These are phyloP conservation scores for Emesis furor DNA, from an alignment of 2,888 invertebrate species.

Conservation along the genomic window DNA sequence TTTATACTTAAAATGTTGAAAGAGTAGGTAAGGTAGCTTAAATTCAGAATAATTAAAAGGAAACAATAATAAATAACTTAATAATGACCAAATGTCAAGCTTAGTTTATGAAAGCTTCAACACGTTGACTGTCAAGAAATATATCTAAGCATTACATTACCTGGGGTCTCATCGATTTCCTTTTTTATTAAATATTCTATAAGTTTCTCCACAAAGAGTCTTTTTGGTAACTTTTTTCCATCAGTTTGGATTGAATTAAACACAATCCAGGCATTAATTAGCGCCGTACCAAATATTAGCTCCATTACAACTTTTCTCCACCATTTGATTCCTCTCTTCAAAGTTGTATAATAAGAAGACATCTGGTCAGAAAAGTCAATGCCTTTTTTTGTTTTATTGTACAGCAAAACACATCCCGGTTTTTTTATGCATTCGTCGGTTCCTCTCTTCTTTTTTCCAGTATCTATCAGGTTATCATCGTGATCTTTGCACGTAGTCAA, in stretches of 20 bases:
- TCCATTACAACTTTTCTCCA: slow-evolving; percentile 73
- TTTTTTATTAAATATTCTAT: slow-evolving; percentile 58
- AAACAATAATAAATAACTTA: slow-evolving; percentile 60
- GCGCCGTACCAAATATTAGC: slow-evolving; percentile 72
- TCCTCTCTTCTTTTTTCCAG: slow-evolving; percentile 67
- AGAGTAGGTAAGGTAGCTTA: slow-evolving; percentile 58
- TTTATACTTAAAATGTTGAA: slow-evolving; percentile 50
- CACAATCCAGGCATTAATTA: slow-evolving; percentile 73
- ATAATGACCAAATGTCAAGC: slow-evolving; percentile 59
- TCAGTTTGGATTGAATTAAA: slow-evolving; percentile 68
- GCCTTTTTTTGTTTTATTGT: slow-evolving; percentile 74
- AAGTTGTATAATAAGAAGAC: slow-evolving; percentile 73
- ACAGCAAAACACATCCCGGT: slow-evolving; percentile 68
- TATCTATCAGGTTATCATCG: slow-evolving; percentile 60
- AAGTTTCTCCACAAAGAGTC: slow-evolving; percentile 63
- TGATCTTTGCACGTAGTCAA: slow-evolving; percentile 73
- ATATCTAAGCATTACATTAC: slow-evolving; percentile 44
- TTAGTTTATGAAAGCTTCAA: slow-evolving; percentile 47
- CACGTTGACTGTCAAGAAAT: slow-evolving; percentile 43
- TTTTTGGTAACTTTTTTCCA: slow-evolving; percentile 65
- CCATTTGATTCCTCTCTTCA: slow-evolving; percentile 74
- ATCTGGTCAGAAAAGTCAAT: slow-evolving; percentile 74
- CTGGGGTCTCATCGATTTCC: slow-evolving; percentile 2
- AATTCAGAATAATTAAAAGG: slow-evolving; percentile 57
- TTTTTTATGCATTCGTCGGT: slow-evolving; percentile 69